A percentile compares a stretch with the other conserved stretches of the same genome.
Evolutionary conservation across 2,113 vertebrate genomes (phyloP).

Genomic region (Arenaria interpres): DNA sequence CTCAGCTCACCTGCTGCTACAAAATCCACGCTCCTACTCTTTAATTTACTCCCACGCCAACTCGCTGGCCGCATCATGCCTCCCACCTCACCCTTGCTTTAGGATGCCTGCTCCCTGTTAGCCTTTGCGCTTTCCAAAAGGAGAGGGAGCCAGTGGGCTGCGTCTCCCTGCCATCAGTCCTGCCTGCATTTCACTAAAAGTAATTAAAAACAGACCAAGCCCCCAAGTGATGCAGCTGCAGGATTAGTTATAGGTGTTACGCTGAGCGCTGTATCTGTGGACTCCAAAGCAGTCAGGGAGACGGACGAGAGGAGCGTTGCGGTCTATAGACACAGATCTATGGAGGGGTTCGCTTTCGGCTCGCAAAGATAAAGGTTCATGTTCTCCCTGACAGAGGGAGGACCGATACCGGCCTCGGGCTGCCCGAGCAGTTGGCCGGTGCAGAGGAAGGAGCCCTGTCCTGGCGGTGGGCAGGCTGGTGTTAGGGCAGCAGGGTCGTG

Average conservation of each 20-base stretch:
- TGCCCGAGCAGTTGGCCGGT: background rate
- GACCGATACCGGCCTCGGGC: background rate
- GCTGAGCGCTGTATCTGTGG: background rate
- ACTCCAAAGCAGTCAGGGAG: background rate
- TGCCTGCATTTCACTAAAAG: background rate
- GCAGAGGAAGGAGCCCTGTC: background rate
- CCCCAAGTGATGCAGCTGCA: background rate
- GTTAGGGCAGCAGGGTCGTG: rapidly evolving
- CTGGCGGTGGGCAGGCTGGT: rapidly evolving
- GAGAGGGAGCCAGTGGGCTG: background rate
- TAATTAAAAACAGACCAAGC: background rate
- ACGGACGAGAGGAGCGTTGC: background rate
- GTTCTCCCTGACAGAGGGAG: background rate
- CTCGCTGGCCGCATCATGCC: rapidly evolving
- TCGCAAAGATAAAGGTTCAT: background rate
- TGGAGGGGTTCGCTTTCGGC: rapidly evolving
- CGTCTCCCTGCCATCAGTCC: background rate
- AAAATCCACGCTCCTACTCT: background rate
- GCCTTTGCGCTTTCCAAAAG: background rate
- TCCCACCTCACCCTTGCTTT: background rate
- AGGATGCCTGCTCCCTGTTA: background rate
- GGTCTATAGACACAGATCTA: background rate
- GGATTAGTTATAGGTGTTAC: background rate
- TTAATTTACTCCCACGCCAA: background rate
- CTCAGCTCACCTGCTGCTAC: background rate